These are phyloP conservation scores for Erannis defoliaria DNA, from an alignment of 2,888 invertebrate species.

Conservation along the genomic window DNA sequence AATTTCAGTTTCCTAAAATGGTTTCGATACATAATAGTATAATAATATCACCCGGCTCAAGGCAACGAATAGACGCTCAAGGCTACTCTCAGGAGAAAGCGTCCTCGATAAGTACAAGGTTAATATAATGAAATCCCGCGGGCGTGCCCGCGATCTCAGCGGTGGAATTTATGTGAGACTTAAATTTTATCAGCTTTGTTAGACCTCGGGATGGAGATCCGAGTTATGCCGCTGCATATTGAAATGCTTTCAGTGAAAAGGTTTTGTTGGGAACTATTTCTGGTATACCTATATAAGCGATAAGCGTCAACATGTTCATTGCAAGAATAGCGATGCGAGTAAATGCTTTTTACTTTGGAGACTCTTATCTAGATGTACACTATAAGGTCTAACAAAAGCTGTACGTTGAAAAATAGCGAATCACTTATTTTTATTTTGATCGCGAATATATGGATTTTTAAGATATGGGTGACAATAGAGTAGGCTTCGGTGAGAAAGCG, in stretches of 20 bases:
- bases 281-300: too few species aligned
- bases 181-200: constrained; percentile 32
- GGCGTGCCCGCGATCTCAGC: constrained; percentile 38
- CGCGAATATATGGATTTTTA: neutral
- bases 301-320: neutral
- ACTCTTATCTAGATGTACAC: neutral
- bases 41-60: constrained; percentile 48
- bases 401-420: neutral
- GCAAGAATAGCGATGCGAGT: neutral
- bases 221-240: constrained; percentile 19
- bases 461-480: neutral
- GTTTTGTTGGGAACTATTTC: neutral
- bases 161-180: constrained; percentile 28
- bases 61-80: constrained; percentile 46
- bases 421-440: neutral
- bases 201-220: constrained; percentile 13
- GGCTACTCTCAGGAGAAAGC: constrained; percentile 55
- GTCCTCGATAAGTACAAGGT: constrained; percentile 69
- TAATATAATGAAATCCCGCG: constrained; percentile 53
- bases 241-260: constrained; percentile 9
- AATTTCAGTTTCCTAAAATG: constrained; percentile 14
- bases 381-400: neutral
- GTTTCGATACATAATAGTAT: constrained; percentile 10
- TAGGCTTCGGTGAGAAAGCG: neutral
- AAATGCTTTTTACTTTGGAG: too few species aligned